Evolutionary conservation across 2,888 invertebrate genomes (phyloP), one percentile per base, ranked within the genome.

Genomic region (Eilema depressum): DNA sequence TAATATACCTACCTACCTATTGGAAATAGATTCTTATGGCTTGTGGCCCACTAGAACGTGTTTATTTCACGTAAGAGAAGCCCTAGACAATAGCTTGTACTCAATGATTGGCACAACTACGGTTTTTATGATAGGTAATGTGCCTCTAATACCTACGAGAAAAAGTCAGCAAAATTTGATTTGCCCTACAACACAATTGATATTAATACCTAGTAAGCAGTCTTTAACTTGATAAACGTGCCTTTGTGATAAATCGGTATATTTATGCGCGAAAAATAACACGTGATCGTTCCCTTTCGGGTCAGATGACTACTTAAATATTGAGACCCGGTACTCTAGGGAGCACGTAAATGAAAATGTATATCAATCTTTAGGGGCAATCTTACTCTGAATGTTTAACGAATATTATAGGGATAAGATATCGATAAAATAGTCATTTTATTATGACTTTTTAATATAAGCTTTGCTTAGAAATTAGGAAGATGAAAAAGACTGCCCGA

Each of bases 241-340:
- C 53, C 53, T 53, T 53, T 53, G 53, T n/a, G 53, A 53, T 53
- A 53, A 53, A 53, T 53, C n/a, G 53, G 53, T 53, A n/a, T n/a
- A 53, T n/a, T 20, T 53, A n/a, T n/a, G 53, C n/a, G 53, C 5
- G 53, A n/a, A 53, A 53, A n/a, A 53, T 53, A 53, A 53, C 53
- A 53, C 3, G 53, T 53, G n/a, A 2, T 53, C 53, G n/a, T 53
- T 53, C 53, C 53, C n/a, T 53, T n/a, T 53, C n/a, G 53, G 53
- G n/a, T 53, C n/a, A n/a, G n/a, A 53, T 53, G 53, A 53, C n/a
- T 47, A 47, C 47, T 47, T 17, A 41, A 41, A 41, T 41, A 41
- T 41, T 41, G 41, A 41, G 7, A 47, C 20, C 20, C 47, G 2
- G 20, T 47, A 20, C 53, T n/a, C 53, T 53, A n/a, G 53, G 53